Conservation (phyloP, 2,113 vertebrate genomes). For the Noturus placidus region DNA sequence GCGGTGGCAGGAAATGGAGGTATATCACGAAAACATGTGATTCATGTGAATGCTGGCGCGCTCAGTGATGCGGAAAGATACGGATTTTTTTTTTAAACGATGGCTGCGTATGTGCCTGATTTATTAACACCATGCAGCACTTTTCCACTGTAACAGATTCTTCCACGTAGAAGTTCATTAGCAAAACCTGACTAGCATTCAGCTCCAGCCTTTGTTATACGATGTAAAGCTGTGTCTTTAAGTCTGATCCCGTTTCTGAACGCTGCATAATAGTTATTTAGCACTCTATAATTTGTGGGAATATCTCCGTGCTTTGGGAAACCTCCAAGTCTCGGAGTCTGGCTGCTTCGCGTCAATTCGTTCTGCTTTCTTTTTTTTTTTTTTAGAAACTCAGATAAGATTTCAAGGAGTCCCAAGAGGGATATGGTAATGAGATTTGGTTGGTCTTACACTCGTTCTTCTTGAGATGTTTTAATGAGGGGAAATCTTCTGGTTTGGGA, state of each 20-base stretch:
- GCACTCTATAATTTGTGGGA: constrained; percentile 43
- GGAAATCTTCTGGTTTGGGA: constrained; percentile 7
- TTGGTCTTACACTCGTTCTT: constrained; percentile 1
- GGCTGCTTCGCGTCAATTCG: neutral
- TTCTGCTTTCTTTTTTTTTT: neutral
- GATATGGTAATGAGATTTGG: constrained; percentile 14
- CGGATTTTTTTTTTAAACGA: constrained; percentile 57
- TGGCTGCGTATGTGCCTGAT: constrained; percentile 67
- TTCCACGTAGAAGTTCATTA: constrained; percentile 2
- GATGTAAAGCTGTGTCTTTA: constrained; percentile 13
- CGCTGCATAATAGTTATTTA: constrained; percentile 32
- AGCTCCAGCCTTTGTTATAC: neutral
- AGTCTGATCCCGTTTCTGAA: neutral
- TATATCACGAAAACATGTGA: constrained; percentile 67
- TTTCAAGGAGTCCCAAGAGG: constrained; percentile 11
- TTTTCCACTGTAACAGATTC: neutral
- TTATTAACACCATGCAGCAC: constrained; percentile 67
- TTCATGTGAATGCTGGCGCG: constrained; percentile 59
- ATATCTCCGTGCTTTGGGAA: constrained; percentile 34
- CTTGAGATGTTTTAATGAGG: constrained; percentile 6
- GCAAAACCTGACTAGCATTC: constrained; percentile 15
- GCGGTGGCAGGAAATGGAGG: constrained; percentile 56
- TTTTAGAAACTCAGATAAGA: constrained; percentile 16
- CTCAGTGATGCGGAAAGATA: constrained; percentile 68
- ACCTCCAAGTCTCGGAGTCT: constrained; percentile 36